phyloP scores from a whole-genome alignment of 2,888 invertebrate genomes.

The Trachelus stipa region DNA sequence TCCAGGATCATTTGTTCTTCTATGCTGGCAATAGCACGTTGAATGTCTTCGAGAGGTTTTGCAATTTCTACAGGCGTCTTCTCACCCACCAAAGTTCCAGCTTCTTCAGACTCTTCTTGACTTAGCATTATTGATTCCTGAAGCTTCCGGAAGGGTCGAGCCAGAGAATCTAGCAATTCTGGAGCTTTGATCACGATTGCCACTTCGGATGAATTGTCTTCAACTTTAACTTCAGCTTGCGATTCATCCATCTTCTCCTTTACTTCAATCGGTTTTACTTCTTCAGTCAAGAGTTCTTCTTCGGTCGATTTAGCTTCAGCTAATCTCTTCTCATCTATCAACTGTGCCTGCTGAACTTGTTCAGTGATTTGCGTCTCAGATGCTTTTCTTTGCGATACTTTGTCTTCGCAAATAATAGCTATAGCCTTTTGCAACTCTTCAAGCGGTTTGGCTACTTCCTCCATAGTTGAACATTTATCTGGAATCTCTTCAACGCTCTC shows the following conservation, averaged over 20 bases:
- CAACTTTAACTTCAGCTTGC: neutral
- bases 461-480: conserved; percentile 41
- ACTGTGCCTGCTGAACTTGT: neutral
- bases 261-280: neutral
- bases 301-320: neutral
- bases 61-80: conserved; percentile 8
- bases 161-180: neutral
- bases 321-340: neutral
- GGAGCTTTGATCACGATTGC: neutral
- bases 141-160: neutral
- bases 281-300: neutral
- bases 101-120: conserved; percentile 2
- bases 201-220: neutral
- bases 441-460: conserved; percentile 53
- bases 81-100: neutral
- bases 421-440: conserved; percentile 49
- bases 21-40: conserved; percentile 19
- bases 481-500: conserved; percentile 39
- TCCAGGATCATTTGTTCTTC: conserved; percentile 16
- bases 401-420: conserved; percentile 16
- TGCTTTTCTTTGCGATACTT: neutral
- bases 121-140: conserved; percentile 5
- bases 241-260: neutral
- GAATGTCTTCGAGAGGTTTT: conserved; percentile 22
- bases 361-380: neutral